phyloP scores from a whole-genome alignment of 2,113 vertebrate genomes.

The Baryphthengus martii region DNA sequence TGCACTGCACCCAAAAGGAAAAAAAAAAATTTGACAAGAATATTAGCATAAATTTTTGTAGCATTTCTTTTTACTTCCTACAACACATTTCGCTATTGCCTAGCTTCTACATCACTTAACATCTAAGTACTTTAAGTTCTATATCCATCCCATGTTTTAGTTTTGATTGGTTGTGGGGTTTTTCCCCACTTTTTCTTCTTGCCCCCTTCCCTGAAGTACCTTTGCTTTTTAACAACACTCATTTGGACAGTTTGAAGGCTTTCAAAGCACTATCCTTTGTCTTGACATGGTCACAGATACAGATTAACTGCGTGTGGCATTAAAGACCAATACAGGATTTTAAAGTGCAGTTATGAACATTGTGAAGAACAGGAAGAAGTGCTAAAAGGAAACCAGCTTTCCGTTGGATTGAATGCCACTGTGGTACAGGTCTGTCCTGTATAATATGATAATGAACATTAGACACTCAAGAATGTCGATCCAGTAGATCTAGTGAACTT shows the following conservation, averaged over 20 bases:
- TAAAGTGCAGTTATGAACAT: not conserved
- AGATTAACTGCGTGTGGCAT: fast-evolving
- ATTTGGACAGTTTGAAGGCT: not conserved
- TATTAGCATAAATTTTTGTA: not conserved
- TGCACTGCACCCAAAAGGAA: not conserved
- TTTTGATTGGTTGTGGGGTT: fast-evolving
- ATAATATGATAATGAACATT: not conserved
- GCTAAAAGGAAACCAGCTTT: not conserved
- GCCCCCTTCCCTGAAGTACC: not conserved
- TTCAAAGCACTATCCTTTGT: not conserved
- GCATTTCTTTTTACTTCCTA: not conserved
- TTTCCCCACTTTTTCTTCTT: not conserved
- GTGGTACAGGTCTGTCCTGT: not conserved
- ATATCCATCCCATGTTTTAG: not conserved
- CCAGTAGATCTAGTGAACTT: not conserved
- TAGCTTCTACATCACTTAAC: not conserved
- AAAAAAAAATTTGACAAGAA: not conserved
- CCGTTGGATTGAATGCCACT: not conserved
- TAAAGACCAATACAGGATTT: not conserved
- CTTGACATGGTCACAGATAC: not conserved
- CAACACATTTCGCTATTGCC: not conserved
- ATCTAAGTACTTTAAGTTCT: not conserved
- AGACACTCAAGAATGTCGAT: not conserved
- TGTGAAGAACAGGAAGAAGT: not conserved
- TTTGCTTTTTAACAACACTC: not conserved